These are phyloP conservation scores for Cryptotis parvus DNA, from an alignment of 2,113 vertebrate genomes.

Conservation along the genomic window DNA sequence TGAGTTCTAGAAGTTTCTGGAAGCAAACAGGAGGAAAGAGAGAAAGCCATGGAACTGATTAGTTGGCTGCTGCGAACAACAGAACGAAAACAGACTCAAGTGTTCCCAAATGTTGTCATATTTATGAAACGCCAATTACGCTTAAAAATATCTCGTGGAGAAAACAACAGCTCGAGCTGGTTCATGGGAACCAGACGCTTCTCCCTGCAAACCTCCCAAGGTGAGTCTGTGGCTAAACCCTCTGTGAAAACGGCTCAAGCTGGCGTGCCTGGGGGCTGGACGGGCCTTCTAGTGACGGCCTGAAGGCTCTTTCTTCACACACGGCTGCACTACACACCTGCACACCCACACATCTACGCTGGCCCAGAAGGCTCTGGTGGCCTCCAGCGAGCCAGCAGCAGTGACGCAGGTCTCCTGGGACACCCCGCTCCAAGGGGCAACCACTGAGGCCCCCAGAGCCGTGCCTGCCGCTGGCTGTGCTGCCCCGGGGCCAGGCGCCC, in stretches of 20 bases:
- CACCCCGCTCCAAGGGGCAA: background rate
- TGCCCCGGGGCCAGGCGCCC: constrained; percentile 25
- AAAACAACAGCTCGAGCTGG: constrained; percentile 66
- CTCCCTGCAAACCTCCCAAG: constrained; percentile 1
- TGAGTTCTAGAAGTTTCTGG: constrained; percentile 96
- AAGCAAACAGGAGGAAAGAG: background rate
- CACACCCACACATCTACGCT: background rate
- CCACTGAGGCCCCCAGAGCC: too few relatives aligned
- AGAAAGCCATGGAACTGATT: constrained; percentile 73
- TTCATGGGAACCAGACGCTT: constrained; percentile 72
- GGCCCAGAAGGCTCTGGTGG: constrained; percentile 36
- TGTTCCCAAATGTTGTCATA: constrained; percentile 60
- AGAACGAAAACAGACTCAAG: constrained; percentile 60
- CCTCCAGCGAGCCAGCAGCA: background rate
- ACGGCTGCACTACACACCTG: too few relatives aligned
- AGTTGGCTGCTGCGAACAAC: constrained; percentile 72
- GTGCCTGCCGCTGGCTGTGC: background rate
- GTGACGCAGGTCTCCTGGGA: background rate
- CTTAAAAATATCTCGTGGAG: constrained; percentile 76
- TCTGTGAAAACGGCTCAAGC: background rate
- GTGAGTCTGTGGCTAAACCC: constrained; percentile 15
- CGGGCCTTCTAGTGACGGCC: background rate
- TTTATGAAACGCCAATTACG: constrained; percentile 72
- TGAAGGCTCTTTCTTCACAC: constrained; percentile 33
- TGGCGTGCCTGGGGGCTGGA: constrained; percentile 14